phyloP scores from a whole-genome alignment of 1,140 invertebrate species.

The Mercenaria mercenaria region DNA sequence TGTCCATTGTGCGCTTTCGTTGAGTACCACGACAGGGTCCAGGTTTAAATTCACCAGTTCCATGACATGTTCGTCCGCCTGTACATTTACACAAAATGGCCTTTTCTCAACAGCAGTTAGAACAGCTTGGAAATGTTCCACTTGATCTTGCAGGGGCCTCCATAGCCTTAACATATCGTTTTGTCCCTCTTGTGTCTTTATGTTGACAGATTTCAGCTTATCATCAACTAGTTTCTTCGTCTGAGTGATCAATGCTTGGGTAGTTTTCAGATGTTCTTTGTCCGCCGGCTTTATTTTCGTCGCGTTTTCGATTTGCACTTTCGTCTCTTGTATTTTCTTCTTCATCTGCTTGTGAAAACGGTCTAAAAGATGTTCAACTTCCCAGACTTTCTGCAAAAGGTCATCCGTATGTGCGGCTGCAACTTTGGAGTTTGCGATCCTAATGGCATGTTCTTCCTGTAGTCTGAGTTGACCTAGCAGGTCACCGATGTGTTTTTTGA shows the following conservation, averaged over 20 bases:
- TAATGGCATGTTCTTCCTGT: conserved; percentile 51
- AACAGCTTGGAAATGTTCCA: conserved; percentile 53
- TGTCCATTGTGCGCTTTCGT: conserved; percentile 58
- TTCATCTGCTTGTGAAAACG: conserved; percentile 62
- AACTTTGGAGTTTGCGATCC: conserved; percentile 45
- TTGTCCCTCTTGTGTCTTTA: conserved; percentile 57
- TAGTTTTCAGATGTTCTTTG: conserved; percentile 50
- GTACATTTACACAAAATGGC: conserved; percentile 60
- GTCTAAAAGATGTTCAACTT: conserved; percentile 54
- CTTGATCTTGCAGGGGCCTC: conserved; percentile 58
- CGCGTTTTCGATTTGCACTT: conserved; percentile 49
- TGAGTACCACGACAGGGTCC: conserved; percentile 52
- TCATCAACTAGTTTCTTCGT: conserved; percentile 59
- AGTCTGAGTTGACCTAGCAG: conserved; percentile 56
- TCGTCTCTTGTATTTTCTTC: conserved; percentile 51
- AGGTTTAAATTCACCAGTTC: conserved; percentile 40
- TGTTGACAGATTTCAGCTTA: conserved; percentile 36
- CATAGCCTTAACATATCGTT: conserved; percentile 48
- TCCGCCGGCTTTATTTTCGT: conserved; percentile 42
- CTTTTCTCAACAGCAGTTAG: conserved; percentile 56
- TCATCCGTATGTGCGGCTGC: conserved; percentile 50
- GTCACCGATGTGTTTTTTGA: conserved; percentile 56
- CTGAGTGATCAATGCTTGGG: conserved; percentile 29
- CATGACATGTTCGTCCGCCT: conserved; percentile 34
- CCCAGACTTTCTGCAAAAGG: conserved; percentile 61